A percentile compares a stretch with the other conserved stretches of the same genome.
Evolutionary conservation across 2,888 invertebrate species (phyloP).

Genomic region (Plebejus argus): DNA sequence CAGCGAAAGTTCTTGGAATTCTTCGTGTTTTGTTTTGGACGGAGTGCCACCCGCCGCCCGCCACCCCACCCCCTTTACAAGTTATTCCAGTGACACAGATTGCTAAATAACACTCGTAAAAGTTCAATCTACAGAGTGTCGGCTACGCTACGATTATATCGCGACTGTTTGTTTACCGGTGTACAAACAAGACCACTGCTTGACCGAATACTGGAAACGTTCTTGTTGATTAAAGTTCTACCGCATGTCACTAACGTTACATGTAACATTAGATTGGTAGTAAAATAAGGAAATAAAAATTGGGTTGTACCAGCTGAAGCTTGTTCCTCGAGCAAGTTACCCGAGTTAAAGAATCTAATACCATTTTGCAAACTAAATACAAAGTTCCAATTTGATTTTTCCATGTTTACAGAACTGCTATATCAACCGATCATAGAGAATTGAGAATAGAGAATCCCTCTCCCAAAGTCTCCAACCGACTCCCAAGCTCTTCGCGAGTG

Average conservation of each 20-base stretch:
- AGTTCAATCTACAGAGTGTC: slow-evolving; percentile 42
- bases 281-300: neutral
- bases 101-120: slow-evolving; percentile 50
- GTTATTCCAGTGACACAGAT: slow-evolving; percentile 57
- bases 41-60: slow-evolving; percentile 51
- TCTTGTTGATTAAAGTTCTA: neutral
- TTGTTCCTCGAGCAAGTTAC: neutral
- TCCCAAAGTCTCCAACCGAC: neutral
- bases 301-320: too few species aligned
- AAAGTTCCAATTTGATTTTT: too few species aligned
- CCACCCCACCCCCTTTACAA: slow-evolving; percentile 49
- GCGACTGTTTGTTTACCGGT: slow-evolving; percentile 35
- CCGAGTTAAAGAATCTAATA: too few species aligned
- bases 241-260: neutral
- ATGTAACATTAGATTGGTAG: neutral
- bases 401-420: neutral
- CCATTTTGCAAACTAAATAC: too few species aligned
- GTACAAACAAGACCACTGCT: neutral
- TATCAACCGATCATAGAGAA: neutral
- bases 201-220: neutral
- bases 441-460: neutral
- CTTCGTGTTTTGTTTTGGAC: slow-evolving; percentile 69
- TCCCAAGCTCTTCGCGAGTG: slow-evolving; percentile 51
- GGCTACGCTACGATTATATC: slow-evolving; percentile 39
- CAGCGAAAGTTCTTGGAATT: slow-evolving; percentile 72